Conservation (phyloP, 2,888 invertebrate species). For the Epirrhoe alternata region DNA sequence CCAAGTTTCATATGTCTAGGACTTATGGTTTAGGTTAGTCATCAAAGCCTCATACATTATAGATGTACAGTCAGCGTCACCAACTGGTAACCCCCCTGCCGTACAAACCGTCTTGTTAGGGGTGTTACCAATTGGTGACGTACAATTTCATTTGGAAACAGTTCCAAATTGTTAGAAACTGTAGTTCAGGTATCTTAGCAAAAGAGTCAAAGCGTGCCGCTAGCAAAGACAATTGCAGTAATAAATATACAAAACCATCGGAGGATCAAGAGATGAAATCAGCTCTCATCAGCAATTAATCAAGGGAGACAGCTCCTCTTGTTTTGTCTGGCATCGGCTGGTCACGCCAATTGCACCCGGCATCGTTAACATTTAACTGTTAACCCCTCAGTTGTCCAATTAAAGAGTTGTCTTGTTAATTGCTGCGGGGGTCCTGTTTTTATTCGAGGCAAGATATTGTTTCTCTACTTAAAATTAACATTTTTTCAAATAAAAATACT, state of each 20-base stretch:
- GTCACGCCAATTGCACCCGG: conserved; percentile 36
- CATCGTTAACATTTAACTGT: conserved; percentile 39
- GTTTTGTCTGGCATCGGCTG: conserved; percentile 39
- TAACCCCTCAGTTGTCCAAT: conserved; percentile 36
- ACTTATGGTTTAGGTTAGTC: too few species aligned
- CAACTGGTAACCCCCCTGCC: too few species aligned
- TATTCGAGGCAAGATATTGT: neutral
- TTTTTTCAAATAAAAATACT: too few species aligned
- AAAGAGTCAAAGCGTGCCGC: too few species aligned
- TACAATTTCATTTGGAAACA: too few species aligned
- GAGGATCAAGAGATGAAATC: neutral
- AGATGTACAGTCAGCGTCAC: too few species aligned
- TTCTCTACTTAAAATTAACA: neutral
- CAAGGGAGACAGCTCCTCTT: conserved; percentile 27
- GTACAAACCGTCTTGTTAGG: too few species aligned
- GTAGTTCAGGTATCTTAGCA: too few species aligned
- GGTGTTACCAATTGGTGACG: too few species aligned
- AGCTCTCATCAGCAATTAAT: conserved; percentile 38
- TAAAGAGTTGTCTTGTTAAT: conserved; percentile 28
- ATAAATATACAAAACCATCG: neutral
- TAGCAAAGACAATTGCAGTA: neutral
- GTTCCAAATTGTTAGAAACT: too few species aligned
- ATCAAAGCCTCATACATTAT: too few species aligned
- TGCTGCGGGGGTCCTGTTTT: conserved; percentile 15
- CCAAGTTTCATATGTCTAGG: too few species aligned